phyloP scores from a whole-genome alignment of 2,113 vertebrate genomes.

The Aptenodytes forsteri region DNA sequence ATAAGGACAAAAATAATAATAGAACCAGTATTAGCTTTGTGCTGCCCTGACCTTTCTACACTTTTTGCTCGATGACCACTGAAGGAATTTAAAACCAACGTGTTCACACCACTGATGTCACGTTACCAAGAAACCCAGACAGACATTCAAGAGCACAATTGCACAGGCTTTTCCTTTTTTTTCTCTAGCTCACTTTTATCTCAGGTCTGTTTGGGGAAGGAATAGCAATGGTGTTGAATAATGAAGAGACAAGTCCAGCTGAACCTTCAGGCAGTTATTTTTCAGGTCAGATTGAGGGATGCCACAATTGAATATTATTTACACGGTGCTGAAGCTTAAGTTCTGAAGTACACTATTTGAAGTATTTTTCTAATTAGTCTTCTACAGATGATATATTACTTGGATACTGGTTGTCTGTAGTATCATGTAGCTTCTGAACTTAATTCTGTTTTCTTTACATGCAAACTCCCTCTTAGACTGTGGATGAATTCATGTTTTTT shows the following conservation, averaged over 20 bases:
- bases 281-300: background rate
- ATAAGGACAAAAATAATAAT: background rate
- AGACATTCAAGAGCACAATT: background rate
- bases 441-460: background rate
- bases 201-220: background rate
- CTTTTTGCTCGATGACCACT: background rate
- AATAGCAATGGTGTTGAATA: background rate
- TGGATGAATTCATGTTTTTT: background rate
- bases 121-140: background rate
- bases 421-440: background rate
- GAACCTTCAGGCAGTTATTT: background rate
- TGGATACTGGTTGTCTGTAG: background rate
- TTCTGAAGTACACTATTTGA: background rate
- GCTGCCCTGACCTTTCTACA: background rate
- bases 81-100: background rate
- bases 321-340: background rate
- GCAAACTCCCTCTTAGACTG: background rate
- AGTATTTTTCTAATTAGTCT: background rate
- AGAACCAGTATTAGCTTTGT: background rate
- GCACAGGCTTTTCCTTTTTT: background rate
- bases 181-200: background rate
- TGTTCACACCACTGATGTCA: background rate
- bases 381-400: background rate
- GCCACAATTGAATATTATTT: background rate
- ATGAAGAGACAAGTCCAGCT: background rate